Percentiles rank a stretch among this genome's conserved stretches.
Evolutionary conservation across 2,113 vertebrate species (phyloP).

Genomic region (Syngnathus scovelli): DNA sequence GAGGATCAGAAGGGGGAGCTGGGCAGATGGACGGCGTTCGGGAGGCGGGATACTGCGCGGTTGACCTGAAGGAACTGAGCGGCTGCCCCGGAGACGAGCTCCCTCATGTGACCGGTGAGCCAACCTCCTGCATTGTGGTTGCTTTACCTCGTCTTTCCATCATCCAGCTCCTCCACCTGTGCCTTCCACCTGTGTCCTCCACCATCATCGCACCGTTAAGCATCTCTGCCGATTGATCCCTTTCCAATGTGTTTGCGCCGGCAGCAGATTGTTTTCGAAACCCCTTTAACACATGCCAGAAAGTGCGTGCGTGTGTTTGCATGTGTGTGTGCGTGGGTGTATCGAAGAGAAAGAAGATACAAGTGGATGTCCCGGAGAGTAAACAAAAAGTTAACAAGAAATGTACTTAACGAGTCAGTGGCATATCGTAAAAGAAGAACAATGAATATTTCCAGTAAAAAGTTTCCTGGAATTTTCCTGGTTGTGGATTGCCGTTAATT

Average conservation of each 20-base stretch:
- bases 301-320: constrained; percentile 3
- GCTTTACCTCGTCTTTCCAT: constrained; percentile 11
- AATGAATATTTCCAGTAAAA: neutral
- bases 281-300: neutral
- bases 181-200: neutral
- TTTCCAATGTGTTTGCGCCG: constrained; percentile 7
- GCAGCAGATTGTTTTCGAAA: constrained; percentile 4
- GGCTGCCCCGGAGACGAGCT: constrained; percentile 52
- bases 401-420: neutral
- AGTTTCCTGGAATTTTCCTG: neutral
- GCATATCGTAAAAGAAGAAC: neutral
- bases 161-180: neutral
- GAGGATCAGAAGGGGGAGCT: constrained; percentile 32
- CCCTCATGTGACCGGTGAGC: constrained; percentile 51
- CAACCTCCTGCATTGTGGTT: constrained; percentile 28
- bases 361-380: constrained; percentile 15
- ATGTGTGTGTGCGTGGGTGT: neutral
- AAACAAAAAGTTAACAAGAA: neutral
- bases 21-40: constrained; percentile 61
- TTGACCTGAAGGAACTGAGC: constrained; percentile 63
- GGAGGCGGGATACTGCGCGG: constrained; percentile 60
- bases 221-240: constrained; percentile 8
- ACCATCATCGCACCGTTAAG: constrained; percentile 11
- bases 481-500: neutral
- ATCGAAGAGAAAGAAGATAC: neutral